phyloP scores from a whole-genome alignment of 2,888 invertebrate species.

The Auanema sp. region DNA sequence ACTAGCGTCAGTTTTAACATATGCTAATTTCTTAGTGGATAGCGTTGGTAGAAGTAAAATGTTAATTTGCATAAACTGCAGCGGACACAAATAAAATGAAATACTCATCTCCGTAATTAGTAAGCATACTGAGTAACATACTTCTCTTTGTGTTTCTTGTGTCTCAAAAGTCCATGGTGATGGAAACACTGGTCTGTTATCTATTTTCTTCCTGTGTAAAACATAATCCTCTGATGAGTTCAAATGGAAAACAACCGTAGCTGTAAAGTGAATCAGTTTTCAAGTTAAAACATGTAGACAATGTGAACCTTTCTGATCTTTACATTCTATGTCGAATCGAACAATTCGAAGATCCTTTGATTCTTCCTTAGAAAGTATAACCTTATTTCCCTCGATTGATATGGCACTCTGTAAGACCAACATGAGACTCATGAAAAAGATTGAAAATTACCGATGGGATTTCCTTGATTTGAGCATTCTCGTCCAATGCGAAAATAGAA shows the following conservation, averaged over 20 bases:
- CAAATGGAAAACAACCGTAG: conserved; percentile 16
- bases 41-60: too few species aligned
- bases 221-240: conserved; percentile 21
- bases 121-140: neutral
- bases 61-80: too few species aligned
- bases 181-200: conserved; percentile 26
- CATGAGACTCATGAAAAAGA: neutral
- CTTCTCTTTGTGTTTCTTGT: neutral
- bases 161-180: conserved; percentile 27
- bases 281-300: conserved; percentile 5
- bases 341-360: conserved; percentile 28
- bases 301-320: conserved; percentile 15
- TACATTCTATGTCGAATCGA: conserved; percentile 25
- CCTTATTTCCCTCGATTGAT: conserved; percentile 6
- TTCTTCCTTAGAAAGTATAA: conserved; percentile 19
- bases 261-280: neutral
- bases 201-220: conserved; percentile 18
- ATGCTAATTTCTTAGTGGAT: too few species aligned
- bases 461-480: conserved; percentile 22
- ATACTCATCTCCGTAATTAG: too few species aligned
- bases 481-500: conserved; percentile 34
- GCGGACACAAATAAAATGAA: too few species aligned
- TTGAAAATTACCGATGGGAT: conserved; percentile 2
- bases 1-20: too few species aligned
- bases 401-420: conserved; percentile 9